Base-by-base conservation (phyloP, 1,140 invertebrate species). In the Drosophila auraria region DNA sequence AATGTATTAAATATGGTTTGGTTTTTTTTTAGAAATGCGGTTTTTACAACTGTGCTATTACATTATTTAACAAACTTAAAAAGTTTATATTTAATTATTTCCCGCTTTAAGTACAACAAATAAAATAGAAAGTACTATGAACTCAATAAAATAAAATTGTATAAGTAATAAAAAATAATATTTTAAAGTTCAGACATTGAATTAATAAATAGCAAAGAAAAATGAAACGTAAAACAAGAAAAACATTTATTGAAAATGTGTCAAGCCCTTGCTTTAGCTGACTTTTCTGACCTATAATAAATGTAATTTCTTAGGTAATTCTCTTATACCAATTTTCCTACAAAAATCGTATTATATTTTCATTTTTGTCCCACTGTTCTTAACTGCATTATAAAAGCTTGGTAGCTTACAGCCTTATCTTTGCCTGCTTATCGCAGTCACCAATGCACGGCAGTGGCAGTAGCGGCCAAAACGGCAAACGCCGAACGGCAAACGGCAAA, bases 371-470 rank as follows among this genome's bases (percentile, higher is more conserved):
- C 56, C 74, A 78, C 75, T 63, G 75, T 71, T 30, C 38, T 38
- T 42, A 20, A 53, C 27, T 45, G 30, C 60, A 49, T 62, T 76
- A 68, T 60, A 68, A 66, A 78, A 59, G 84, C 80, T 78, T 73
- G 36, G 57, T 38, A 57, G 51, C 36, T 38, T 63, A 7, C 6
- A 8, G 57, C n/a, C 80, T 87, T 87, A 87, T 87, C 83, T 89
- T n/a, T 25, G 38, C 47, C 77, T 61, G 81, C 84, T 89, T 89
- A 87, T 87, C 84, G 72, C 36, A 68, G 77, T 65, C 72, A 74
- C 11, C 15, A 78, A 64, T 65, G 70, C 78, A 60, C 57, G 49
- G 68, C 56, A 38, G 51, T 47, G 27, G 66, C 78, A 58, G 69
- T 54, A 36, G 53, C 70, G 20, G 44, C 17, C 51, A 60, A 56